These are phyloP conservation scores for Chionomys nivalis DNA, from an alignment of 2,113 vertebrate genomes.

Conservation along the genomic window DNA sequence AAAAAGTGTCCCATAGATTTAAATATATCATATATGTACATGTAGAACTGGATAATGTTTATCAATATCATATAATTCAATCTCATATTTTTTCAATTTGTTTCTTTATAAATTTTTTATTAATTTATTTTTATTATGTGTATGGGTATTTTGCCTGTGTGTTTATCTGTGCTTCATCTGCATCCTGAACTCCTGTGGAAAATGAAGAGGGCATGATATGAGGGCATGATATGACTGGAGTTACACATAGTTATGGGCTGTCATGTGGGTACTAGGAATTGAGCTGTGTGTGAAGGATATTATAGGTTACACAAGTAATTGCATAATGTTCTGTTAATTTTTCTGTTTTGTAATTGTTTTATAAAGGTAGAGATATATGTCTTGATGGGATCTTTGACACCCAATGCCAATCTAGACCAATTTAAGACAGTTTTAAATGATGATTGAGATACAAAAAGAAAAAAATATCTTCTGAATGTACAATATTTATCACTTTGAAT, in stretches of 20 bases:
- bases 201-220: neutral
- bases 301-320: neutral
- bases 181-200: neutral
- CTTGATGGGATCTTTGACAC: neutral
- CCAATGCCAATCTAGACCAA: neutral
- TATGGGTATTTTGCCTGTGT: neutral
- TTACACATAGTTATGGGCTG: neutral
- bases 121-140: neutral
- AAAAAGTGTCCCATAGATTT: neutral
- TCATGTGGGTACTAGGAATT: neutral
- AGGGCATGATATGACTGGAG: neutral
- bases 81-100: neutral
- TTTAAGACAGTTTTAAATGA: neutral
- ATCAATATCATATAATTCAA: slow-evolving; percentile 24
- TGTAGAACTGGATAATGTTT: neutral
- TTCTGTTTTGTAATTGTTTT: neutral
- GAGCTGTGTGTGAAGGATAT: neutral
- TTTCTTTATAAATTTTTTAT: neutral
- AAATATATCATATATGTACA: neutral
- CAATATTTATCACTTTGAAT: neutral
- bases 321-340: neutral
- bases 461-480: neutral
- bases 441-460: neutral
- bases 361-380: neutral
- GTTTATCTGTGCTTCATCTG: neutral